Conservation (phyloP, 2,888 invertebrate genomes). For the Acronicta leporina region DNA sequence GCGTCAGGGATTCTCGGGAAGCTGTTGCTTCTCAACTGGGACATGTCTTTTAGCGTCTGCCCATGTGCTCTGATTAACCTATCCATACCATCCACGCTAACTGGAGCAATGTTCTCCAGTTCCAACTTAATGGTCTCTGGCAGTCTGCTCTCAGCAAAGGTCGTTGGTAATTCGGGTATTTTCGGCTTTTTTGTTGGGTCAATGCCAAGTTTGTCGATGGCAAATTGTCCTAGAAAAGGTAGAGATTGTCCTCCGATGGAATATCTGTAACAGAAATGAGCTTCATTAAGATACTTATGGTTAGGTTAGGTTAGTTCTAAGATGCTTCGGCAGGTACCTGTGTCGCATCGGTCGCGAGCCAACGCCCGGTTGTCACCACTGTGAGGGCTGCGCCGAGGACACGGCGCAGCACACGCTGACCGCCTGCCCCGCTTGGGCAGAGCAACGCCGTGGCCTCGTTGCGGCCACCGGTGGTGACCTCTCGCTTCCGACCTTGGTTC, state of each 20-base stretch:
- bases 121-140: conserved; percentile 90
- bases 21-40: conserved; percentile 91
- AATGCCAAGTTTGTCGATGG: conserved; percentile 92
- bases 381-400: too few species aligned
- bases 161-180: conserved; percentile 88
- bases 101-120: conserved; percentile 79
- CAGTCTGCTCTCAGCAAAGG: conserved; percentile 91
- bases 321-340: too few species aligned
- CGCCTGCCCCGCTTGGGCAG: too few species aligned
- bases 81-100: conserved; percentile 92
- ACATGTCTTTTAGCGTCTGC: conserved; percentile 97
- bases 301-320: too few species aligned
- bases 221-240: conserved; percentile 95
- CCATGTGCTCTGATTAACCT: conserved; percentile 97
- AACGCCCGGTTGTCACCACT: too few species aligned
- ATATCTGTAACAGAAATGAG: conserved; percentile 90
- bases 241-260: conserved; percentile 92
- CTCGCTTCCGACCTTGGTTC: too few species aligned
- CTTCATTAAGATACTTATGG: not conserved
- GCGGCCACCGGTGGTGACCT: too few species aligned
- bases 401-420: too few species aligned
- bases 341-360: too few species aligned
- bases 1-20: conserved; percentile 97
- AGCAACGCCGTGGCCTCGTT: too few species aligned
- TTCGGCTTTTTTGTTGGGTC: conserved; percentile 81